Evolutionary conservation across 2,797 vertebrate genomes (phyloP), one percentile per base, ranked within the genome.

Genomic region (Dallia pectoralis): DNA sequence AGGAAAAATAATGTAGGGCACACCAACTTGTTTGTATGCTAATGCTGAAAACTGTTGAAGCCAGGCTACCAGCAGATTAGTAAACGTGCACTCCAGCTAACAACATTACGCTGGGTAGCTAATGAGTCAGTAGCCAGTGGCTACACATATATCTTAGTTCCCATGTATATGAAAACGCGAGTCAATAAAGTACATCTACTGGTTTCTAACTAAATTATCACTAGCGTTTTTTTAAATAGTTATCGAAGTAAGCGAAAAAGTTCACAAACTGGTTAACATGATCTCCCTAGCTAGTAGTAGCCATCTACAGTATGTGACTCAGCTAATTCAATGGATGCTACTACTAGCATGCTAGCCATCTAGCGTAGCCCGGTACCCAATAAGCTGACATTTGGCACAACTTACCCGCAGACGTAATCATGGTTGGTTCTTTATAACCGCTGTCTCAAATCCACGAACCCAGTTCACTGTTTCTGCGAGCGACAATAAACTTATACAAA

Each of bases 331-430:
- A 90, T 87, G 84, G 82, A 74, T 70, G 78, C 74, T n/a, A n/a
- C n/a, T n/a, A n/a, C n/a, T 68, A 40, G 32, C 8, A 14, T 18
- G 29, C 22, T 59, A 59, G 22, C 53, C 19, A 51, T 14, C 27
- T 36, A 33, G 11, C 49, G 16, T 36, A 33, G 11, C 49, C n/a
- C 49, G 29, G 19, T 36, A 69, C 75, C 72, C 36, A 59, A 59
- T 25, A 86, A 68, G 76, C 81, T 79, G 30, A 63, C 47, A 61
- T 19, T 56, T 63, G 62, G 1, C 2, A 47, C 4, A 25, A 79
- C 91, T 90, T 85, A 95, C 93, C 93, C 69, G 93, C 93, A 67
- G 93, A 95, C 44, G 93, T 95, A 82, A 95, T 93, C 93, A 95
- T 95, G 76, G n/a, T 89, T 81, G 80, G 51, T 69, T 82, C 70